These are phyloP conservation scores for Theocolax elegans DNA, from an alignment of 1,140 invertebrate genomes.

Conservation along the genomic window DNA sequence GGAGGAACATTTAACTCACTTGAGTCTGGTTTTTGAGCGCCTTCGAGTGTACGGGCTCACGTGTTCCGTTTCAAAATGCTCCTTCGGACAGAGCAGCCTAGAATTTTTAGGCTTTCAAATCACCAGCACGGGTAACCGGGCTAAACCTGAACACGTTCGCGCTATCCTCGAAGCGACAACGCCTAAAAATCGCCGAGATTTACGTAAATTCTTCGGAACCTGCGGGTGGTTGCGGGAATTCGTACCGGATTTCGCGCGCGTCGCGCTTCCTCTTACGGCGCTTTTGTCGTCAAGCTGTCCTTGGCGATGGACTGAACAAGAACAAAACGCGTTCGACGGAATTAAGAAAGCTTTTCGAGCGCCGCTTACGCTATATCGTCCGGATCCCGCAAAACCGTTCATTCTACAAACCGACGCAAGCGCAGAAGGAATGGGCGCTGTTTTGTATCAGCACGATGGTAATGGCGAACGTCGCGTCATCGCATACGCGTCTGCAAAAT, in stretches of 20 bases:
- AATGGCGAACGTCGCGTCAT: neutral
- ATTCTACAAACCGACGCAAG: too few relatives aligned
- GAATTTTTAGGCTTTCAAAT: neutral
- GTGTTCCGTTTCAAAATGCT: too few relatives aligned
- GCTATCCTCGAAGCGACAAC: neutral
- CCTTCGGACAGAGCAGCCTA: constrained; percentile 8
- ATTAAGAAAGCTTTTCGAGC: too few relatives aligned
- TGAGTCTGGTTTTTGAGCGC: too few relatives aligned
- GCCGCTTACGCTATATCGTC: neutral
- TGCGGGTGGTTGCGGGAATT: neutral
- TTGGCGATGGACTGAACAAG: neutral
- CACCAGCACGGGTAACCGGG: neutral
- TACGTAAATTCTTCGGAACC: neutral
- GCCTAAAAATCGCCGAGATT: too few relatives aligned
- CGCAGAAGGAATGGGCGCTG: constrained; percentile 41
- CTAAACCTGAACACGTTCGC: neutral
- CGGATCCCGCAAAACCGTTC: constrained; percentile 13
- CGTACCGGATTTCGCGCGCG: too few relatives aligned
- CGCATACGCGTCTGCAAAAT: constrained; percentile 26
- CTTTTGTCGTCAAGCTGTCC: neutral
- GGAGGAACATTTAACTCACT: too few relatives aligned
- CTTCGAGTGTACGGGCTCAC: too few relatives aligned
- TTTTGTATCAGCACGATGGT: constrained; percentile 34
- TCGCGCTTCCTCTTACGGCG: neutral
- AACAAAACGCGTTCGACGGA: neutral